These are phyloP conservation scores for Zhengitettix transpicula DNA, from an alignment of 2,888 invertebrate genomes.

Conservation along the genomic window DNA sequence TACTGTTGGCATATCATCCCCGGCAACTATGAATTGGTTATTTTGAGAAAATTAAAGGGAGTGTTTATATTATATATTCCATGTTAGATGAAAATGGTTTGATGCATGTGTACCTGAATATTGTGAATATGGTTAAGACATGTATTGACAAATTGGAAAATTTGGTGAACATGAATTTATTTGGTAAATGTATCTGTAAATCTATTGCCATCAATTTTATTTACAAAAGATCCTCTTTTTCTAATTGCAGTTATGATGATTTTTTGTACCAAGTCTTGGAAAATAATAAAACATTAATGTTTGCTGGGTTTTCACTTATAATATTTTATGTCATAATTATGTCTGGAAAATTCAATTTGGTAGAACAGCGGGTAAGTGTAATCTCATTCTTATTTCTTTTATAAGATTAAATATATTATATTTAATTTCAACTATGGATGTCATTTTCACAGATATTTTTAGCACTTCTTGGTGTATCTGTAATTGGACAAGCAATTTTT, in stretches of 20 bases:
- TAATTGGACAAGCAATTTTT: slow-evolving; percentile 24
- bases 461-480: slow-evolving; percentile 22
- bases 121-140: neutral
- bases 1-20: too few species aligned
- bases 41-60: too few species aligned
- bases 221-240: too few species aligned
- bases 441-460: slow-evolving; percentile 13
- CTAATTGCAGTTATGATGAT: slow-evolving; percentile 20
- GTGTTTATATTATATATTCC: too few species aligned
- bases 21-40: too few species aligned
- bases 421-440: neutral
- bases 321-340: slow-evolving; percentile 24
- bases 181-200: neutral
- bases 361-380: slow-evolving; percentile 22
- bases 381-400: neutral
- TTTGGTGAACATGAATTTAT: too few species aligned
- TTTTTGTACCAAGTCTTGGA: slow-evolving; percentile 21
- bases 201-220: neutral
- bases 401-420: neutral
- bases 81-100: too few species aligned
- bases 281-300: slow-evolving; percentile 22
- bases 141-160: too few species aligned
- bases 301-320: slow-evolving; percentile 24
- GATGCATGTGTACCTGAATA: neutral
- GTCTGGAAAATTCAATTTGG: slow-evolving; percentile 23